Evolutionary conservation across 1,140 invertebrate species (phyloP).

Genomic region (Akabosia matsudoensis): DNA sequence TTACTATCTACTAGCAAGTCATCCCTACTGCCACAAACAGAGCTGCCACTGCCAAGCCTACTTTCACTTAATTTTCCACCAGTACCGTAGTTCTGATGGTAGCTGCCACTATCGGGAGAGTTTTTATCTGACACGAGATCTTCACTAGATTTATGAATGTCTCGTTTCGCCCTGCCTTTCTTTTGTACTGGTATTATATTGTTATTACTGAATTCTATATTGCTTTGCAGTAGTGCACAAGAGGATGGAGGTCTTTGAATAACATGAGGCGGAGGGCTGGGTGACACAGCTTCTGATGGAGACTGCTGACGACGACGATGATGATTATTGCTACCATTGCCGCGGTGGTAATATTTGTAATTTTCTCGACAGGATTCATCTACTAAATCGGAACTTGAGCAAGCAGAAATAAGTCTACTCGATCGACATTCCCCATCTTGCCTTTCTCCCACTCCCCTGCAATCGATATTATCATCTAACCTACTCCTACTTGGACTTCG

Average conservation of each 20-base stretch:
- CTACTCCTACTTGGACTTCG: conserved; percentile 28
- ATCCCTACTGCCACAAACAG: neutral
- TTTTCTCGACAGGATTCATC: conserved; percentile 3
- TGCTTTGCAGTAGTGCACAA: neutral
- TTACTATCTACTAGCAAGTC: conserved; percentile 1
- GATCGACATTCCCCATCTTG: neutral
- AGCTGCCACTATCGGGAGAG: conserved; percentile 37
- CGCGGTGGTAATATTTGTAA: neutral
- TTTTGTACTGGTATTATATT: conserved; percentile 6
- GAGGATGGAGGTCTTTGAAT: neutral
- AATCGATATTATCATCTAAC: conserved; percentile 27
- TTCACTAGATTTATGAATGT: conserved; percentile 35
- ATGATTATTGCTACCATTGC: neutral
- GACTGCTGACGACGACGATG: neutral
- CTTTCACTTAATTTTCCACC: conserved; percentile 33
- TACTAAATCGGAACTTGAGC: conserved; percentile 26
- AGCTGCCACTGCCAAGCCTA: conserved; percentile 27
- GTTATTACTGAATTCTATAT: neutral
- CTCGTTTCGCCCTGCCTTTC: neutral
- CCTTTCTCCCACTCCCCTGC: neutral
- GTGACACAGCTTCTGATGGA: neutral
- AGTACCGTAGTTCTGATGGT: conserved; percentile 26
- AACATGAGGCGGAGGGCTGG: neutral
- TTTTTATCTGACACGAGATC: conserved; percentile 29
- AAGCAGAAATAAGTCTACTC: conserved; percentile 17